Conservation (phyloP, 2,888 invertebrate genomes). For the Parascotia fuliginaria region DNA sequence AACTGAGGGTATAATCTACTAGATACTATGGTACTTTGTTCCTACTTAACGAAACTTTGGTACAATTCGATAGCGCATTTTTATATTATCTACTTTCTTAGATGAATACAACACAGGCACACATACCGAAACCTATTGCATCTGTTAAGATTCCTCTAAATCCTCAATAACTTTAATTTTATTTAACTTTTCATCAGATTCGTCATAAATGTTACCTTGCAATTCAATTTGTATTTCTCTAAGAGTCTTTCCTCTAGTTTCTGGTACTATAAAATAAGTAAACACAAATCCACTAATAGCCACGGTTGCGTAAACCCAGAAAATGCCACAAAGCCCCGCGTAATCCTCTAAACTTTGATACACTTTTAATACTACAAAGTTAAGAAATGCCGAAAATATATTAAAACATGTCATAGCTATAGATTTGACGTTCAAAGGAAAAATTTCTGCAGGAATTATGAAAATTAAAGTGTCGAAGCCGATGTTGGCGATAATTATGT, state of each 20-base stretch:
- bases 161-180: conserved; percentile 17
- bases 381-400: conserved; percentile 76
- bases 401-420: conserved; percentile 80
- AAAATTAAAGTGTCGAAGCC: conserved; percentile 82
- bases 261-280: conserved; percentile 79
- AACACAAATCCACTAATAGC: conserved; percentile 79
- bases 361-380: conserved; percentile 79
- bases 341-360: conserved; percentile 79
- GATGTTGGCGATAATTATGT: conserved; percentile 57
- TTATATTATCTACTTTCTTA: too few relatives aligned
- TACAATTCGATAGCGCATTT: too few relatives aligned
- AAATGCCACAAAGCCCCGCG: conserved; percentile 79
- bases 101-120: too few relatives aligned
- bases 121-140: not conserved
- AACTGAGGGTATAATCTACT: too few relatives aligned
- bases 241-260: conserved; percentile 85
- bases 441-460: conserved; percentile 84
- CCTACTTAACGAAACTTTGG: too few relatives aligned
- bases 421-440: conserved; percentile 85
- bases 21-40: too few relatives aligned
- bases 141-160: conserved; percentile 15
- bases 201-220: conserved; percentile 64
- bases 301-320: conserved; percentile 77
- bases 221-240: conserved; percentile 63
- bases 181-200: conserved; percentile 37